A percentile compares a stretch with the other conserved stretches of the same genome.
Evolutionary conservation across 2,797 vertebrate genomes (phyloP).

Genomic region (Neosilurus hyrtlii): DNA sequence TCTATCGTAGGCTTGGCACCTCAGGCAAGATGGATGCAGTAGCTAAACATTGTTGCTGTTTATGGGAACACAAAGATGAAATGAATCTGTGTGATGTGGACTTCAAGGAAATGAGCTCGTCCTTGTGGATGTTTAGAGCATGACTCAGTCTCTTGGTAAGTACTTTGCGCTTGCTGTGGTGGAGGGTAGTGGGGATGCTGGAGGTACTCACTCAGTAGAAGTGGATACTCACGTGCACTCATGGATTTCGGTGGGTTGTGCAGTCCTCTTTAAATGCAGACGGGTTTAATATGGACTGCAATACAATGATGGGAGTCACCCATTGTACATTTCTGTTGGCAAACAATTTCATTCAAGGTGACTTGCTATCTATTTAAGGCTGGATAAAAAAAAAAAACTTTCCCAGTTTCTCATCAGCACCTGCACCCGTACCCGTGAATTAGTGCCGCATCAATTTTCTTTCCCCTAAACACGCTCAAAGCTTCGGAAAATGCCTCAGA

Average conservation of each 20-base stretch:
- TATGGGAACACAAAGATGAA: neutral
- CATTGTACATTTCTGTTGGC: neutral
- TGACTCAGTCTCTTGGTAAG: neutral
- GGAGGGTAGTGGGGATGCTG: neutral
- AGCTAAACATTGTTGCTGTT: neutral
- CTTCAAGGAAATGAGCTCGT: neutral
- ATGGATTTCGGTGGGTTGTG: neutral
- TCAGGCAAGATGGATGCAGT: constrained; percentile 1
- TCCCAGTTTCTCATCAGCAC: too few relatives aligned
- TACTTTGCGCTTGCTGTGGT: neutral
- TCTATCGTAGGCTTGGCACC: neutral
- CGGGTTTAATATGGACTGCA: too few relatives aligned
- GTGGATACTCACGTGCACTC: neutral
- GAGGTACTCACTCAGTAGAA: too few relatives aligned
- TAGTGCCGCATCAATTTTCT: too few relatives aligned
- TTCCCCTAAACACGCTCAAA: too few relatives aligned
- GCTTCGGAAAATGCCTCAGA: too few relatives aligned
- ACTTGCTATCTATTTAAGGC: neutral
- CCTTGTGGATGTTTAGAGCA: neutral
- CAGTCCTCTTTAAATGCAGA: neutral
- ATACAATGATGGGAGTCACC: neutral
- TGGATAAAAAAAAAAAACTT: too few relatives aligned
- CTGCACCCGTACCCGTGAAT: too few relatives aligned
- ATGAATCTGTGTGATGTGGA: neutral
- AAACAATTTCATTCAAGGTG: neutral